Evolutionary conservation across 1,140 invertebrate genomes (phyloP), one percentile per base, ranked within the genome.

Genomic region (Heliconius melpomene): DNA sequence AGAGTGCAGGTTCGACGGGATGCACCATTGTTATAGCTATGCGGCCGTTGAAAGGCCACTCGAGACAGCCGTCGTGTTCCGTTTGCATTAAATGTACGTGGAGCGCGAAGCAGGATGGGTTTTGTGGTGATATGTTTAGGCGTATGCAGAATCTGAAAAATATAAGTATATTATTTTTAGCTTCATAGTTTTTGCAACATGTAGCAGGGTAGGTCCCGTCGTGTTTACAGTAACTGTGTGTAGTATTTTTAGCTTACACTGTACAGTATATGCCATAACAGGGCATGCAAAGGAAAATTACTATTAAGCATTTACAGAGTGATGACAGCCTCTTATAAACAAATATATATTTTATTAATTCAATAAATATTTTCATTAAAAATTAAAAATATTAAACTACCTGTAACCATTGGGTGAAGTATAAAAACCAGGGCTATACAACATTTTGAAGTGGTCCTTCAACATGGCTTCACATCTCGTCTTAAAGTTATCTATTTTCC

Each of bases 351-450:
- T 46, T 46, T 46, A 46, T 13, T 3, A 3, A 46, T 46, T 46
- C 40, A 46, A 46, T 46, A 75, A 8, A 75, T 18, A 52, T 23
- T 29, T 3, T 23, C 0, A 23, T 9, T 60, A 23, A 2, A 60
- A 23, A 60, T n/a, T 23, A n/a, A 57, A 20, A 7, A 57, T 57
- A 9, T 23, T 11, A 75, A n/a, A 60, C 26, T 71, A 77, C 75
- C 75, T 97, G 90, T 98, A 99, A 38, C 98, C 98, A 94, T 97
- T 96, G 36, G 96, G 96, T 74, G 97, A 96, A 1, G 98, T 98
- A 89, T 97, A 98, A 95, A 98, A 98, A 20, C 97, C 97, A n/a
- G 97, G 96, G 88, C 98, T 98, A 87, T 98, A 98, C 72, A 97
- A 95, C 92, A 97, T 97, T 83, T 96, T 96, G 50, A 95, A 95